Evolutionary conservation across 2,888 invertebrate genomes (phyloP).

Genomic region (Notocelia uddmanniana): DNA sequence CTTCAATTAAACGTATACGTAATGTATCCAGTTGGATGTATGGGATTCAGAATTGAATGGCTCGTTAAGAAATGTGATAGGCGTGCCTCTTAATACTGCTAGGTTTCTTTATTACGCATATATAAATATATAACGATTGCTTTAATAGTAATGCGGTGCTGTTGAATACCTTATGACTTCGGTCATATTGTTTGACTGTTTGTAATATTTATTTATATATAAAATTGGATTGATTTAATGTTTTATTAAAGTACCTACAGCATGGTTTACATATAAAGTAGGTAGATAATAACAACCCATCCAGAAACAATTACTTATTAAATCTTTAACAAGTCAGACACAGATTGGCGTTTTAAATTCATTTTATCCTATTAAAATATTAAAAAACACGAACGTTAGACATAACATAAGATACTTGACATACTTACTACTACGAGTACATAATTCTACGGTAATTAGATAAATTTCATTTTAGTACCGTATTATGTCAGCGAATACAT

Average conservation of each 20-base stretch:
- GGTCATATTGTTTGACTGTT: not conserved
- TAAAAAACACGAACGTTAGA: not conserved
- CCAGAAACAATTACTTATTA: not conserved
- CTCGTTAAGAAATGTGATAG: constrained; percentile 33
- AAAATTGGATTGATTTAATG: not conserved
- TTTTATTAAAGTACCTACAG: not conserved
- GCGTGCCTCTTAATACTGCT: constrained; percentile 12
- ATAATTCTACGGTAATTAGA: no score
- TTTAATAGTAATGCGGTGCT: constrained; percentile 17
- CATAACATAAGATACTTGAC: no score
- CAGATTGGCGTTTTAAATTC: not conserved
- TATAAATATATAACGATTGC: not conserved
- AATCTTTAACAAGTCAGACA: not conserved
- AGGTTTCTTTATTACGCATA: not conserved
- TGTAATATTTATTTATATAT: not conserved
- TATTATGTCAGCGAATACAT: not conserved
- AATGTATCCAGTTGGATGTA: not conserved
- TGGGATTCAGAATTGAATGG: constrained; percentile 20
- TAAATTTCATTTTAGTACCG: not conserved
- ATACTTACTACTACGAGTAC: no score
- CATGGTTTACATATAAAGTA: not conserved
- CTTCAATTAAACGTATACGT: constrained; percentile 1
- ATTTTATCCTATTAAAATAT: not conserved
- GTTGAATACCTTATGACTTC: constrained; percentile 8
- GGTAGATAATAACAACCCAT: not conserved